These are phyloP conservation scores for Neelides folsomi DNA, from an alignment of 2,888 invertebrate genomes.

Conservation along the genomic window DNA sequence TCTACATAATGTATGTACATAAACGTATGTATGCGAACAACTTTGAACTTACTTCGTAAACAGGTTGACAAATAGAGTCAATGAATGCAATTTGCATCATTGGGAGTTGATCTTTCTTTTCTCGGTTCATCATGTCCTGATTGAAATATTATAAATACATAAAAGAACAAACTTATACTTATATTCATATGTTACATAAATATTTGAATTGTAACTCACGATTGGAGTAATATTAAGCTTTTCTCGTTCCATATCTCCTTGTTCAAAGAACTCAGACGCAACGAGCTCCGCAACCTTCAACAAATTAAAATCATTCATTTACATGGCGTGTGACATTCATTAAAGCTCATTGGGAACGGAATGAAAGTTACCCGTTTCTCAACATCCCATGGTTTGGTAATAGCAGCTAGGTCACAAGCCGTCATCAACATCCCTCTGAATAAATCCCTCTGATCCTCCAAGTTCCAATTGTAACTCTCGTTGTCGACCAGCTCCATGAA, in stretches of 20 bases:
- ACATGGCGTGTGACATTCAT: neutral
- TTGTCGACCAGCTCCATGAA: slow-evolving; percentile 60
- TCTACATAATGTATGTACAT: neutral
- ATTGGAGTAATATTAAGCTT: slow-evolving; percentile 39
- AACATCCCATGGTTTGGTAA: slow-evolving; percentile 87
- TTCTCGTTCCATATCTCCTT: slow-evolving; percentile 40
- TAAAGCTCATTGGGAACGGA: neutral
- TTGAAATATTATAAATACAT: neutral
- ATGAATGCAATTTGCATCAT: slow-evolving; percentile 94
- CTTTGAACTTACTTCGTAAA: slow-evolving; percentile 62
- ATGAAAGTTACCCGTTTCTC: slow-evolving; percentile 54
- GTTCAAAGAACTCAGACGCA: slow-evolving; percentile 41
- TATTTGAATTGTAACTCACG: slow-evolving; percentile 34
- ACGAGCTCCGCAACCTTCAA: slow-evolving; percentile 41
- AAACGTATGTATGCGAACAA: neutral
- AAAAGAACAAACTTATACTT: neutral
- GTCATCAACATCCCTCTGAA: slow-evolving; percentile 89
- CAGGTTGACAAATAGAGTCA: slow-evolving; percentile 83
- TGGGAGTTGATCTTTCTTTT: slow-evolving; percentile 83
- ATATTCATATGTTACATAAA: slow-evolving; percentile 5
- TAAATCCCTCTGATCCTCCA: slow-evolving; percentile 63
- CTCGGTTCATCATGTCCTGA: slow-evolving; percentile 87
- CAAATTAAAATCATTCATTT: slow-evolving; percentile 7
- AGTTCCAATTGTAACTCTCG: slow-evolving; percentile 50
- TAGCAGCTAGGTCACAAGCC: slow-evolving; percentile 84